Percentiles rank a stretch among this genome's conserved stretches.
These are phyloP conservation scores for Sycophila sp. DNA, from an alignment of 1,140 invertebrate species.

Conservation along the genomic window DNA sequence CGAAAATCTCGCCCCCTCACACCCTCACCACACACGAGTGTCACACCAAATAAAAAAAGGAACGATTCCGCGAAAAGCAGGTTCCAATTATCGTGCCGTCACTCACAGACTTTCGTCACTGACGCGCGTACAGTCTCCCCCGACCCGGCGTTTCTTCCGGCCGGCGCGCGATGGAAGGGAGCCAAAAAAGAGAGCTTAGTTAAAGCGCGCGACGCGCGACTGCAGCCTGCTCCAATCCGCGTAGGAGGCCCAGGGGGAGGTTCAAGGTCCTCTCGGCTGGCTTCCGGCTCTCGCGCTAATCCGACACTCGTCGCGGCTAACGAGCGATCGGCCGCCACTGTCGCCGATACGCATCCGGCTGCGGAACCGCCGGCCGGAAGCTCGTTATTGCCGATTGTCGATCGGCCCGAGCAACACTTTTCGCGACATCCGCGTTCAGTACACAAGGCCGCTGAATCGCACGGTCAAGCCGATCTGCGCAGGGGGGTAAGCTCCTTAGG, in stretches of 20 bases:
- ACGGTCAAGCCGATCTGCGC: background rate
- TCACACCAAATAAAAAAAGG: background rate
- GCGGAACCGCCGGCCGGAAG: background rate
- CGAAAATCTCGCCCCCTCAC: background rate
- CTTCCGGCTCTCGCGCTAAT: background rate
- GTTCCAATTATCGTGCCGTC: background rate
- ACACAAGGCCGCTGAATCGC: background rate
- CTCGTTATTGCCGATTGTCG: slow-evolving; percentile 18
- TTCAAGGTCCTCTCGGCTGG: background rate
- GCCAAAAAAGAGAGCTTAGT: too few relatives aligned
- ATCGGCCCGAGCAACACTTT: background rate
- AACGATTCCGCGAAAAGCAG: background rate
- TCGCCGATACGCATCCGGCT: background rate
- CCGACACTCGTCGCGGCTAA: background rate
- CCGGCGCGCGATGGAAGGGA: too few relatives aligned
- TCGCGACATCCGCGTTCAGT: background rate
- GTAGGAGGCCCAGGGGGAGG: background rate
- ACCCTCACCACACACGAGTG: background rate
- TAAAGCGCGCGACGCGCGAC: background rate
- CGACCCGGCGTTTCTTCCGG: too few relatives aligned
- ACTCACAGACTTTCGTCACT: background rate
- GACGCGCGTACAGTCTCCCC: background rate
- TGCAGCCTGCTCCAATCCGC: background rate
- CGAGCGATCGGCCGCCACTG: background rate
- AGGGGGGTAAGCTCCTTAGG: background rate